Base-by-base conservation (phyloP, 2,888 invertebrate species). In the Hedya salicella region DNA sequence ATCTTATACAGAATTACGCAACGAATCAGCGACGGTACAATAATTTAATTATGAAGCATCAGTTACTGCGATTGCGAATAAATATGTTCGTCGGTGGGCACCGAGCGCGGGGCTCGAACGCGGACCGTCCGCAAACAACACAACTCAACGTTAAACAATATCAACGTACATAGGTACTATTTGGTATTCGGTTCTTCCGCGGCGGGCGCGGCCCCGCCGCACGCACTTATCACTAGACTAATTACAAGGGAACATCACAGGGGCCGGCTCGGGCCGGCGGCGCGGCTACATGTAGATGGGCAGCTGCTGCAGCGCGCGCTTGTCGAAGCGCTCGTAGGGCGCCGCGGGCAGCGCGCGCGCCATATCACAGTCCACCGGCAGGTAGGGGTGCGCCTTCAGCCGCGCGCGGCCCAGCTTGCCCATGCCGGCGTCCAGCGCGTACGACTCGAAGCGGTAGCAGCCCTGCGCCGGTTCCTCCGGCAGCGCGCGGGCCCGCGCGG, bases 1-100 rank as follows among this genome's bases (percentile, higher is more conserved):
- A 89, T 86, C 85, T 88, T 87, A 90, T 85, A 91, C 88, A 91
- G 87, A 88, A 88, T 86, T 81, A 88, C 89, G 90, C 91, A 91
- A 90, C 88, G 88, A 86, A 89, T 87, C 81, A 80, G 87, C 88
- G 87, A 86, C 86, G 87, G 87, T 86, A 89, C 88, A 88, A 84
- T 86, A 87, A 88, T 81, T 85, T 78, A 86, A 82, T 83, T 79
- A 84, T 82, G 86, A 90, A 90, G 91, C 90, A 83, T 88, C 87
- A 83, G 86, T 79, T 85, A 87, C 85, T 86, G 88, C 88, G 81
- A 78, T 86, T 83, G 89, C 87, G 86, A 88, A 87, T 88, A 89
- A 88, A 89, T 89, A 91, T 78, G 80, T 78, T 82, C 82, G 88
- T 85, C 80, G 89, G 87, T 86, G 88, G 86, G 87, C 79, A 79